Evolutionary conservation across 2,113 vertebrate species (phyloP), one percentile per base, ranked within the genome.

Genomic region (Platichthys flesus): DNA sequence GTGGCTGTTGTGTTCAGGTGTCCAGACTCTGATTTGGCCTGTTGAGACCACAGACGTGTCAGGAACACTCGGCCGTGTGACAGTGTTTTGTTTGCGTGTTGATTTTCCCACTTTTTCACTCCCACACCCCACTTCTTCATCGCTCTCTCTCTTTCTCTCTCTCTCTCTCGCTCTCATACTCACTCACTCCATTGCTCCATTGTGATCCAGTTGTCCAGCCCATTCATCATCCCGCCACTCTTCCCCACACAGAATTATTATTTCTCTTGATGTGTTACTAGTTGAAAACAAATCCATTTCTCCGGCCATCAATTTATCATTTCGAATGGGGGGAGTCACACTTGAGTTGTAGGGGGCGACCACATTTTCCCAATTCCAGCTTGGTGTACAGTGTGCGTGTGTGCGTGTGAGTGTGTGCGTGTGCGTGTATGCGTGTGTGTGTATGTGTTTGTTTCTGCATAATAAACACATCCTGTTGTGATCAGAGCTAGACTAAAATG

Each of bases 231-330:
- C 79, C 89, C 85, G 77, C 91, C 92, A 92, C 90, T 89, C 90
- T 88, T 88, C 88, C 89, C 89, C 86, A 66, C 86, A 90, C 90
- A 90, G 90, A 94, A 94, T 95, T 94, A 94, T 94, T 94, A 92
- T 95, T 94, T 94, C 91, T 94, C 18, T 93, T 93, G 91, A 94
- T 93, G 92, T 94, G 94, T 94, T 94, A 94, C 92, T 91, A 91
- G 93, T 94, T 93, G 91, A 94, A 94, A 95, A 95, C 93, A 95
- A 95, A 95, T 95, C 93, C 88, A 94, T 94, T 95, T 94, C 85
- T 90, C 90, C 91, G 92, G 90, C 92, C 90, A 87, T 94, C 93
- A 93, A 94, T 95, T 94, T 91, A 94, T 95, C 93, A 93, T 94
- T 92, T 90, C 83, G 92, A 90, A 92, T 85, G 84, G 91, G 83